These are phyloP conservation scores for Noturus placidus DNA, from an alignment of 2,113 vertebrate genomes.

Conservation along the genomic window DNA sequence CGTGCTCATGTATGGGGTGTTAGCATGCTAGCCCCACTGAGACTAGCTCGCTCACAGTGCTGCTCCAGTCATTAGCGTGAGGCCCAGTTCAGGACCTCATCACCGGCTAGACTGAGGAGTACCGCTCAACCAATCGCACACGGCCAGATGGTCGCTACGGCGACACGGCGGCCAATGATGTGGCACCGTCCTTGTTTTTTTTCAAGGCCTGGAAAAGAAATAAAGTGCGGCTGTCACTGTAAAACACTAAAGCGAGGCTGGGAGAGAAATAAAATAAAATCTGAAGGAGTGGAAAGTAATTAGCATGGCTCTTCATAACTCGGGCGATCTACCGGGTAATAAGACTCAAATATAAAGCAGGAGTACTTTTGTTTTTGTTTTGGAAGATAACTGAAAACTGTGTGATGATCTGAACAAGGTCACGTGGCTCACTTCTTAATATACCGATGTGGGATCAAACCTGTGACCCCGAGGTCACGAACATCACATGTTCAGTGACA, in stretches of 20 bases:
- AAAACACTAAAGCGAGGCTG: background rate
- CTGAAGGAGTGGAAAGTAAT: constrained; percentile 5
- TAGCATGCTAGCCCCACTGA: constrained; percentile 22
- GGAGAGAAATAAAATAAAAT: background rate
- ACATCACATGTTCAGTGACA: no score
- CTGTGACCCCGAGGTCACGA: background rate
- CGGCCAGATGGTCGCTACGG: constrained; percentile 8
- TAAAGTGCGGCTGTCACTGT: background rate
- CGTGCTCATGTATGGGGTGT: background rate
- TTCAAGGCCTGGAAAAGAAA: constrained; percentile 24
- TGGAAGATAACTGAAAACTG: no score
- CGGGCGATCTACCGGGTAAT: background rate
- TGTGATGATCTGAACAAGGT: background rate
- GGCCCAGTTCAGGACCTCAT: constrained; percentile 37
- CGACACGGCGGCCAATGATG: background rate
- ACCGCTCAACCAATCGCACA: background rate
- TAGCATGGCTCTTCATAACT: background rate
- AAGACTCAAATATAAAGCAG: background rate
- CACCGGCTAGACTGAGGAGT: constrained; percentile 2
- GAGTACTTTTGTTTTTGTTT: background rate
- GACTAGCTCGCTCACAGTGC: constrained; percentile 8
- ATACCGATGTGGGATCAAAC: background rate
- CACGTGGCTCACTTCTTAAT: background rate
- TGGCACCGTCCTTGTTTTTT: constrained; percentile 15
- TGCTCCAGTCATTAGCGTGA: constrained; percentile 38